Base-by-base conservation (phyloP, 1,140 invertebrate genomes). In the Scaptomyza montana region DNA sequence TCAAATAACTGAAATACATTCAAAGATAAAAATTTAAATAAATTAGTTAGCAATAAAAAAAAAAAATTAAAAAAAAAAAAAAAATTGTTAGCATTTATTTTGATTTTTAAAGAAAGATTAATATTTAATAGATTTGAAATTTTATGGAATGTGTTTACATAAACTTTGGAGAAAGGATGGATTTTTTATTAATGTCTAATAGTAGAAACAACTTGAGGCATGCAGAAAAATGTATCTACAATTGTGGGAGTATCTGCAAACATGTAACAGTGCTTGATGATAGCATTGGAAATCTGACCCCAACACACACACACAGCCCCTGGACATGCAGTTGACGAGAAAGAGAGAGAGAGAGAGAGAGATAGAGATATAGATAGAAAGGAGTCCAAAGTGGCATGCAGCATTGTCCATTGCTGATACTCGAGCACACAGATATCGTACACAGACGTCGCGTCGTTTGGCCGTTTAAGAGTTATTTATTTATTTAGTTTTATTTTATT, bases 391-490 rank as follows among this genome's bases (percentile, higher is more conserved):
- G 55, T 21, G 55, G 39, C 55, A 56, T 56, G 53, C n/a, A 49
- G 63, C 53, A 69, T 47, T 54, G 6, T 68, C 66, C 66, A 69
- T 63, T 30, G 43, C 51, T 60, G 36, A 3, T 39, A 39, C 33
- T 25, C 30, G 39, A 9, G 28, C 8, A 43, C 33, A 10, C 5
- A 28, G 12, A 19, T 39, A 28, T 25, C 19, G 41, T 9, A 10
- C 39, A 12, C 28, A 54, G 41, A 39, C 46, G 56, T 61, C 59
- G 16, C 16, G 56, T 61, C 59, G 16, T 1, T 16, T 16, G 16
- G 16, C 16, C 16, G 60, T 69, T 73, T 73, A 61, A 85, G 78
- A 68, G 51, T 78, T 86, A 86, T 85, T 80, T 81, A 85, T 77
- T 59, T 56, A 33, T 54, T 55, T 41, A 10, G 33, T 12, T 63